Evolutionary conservation across 2,113 vertebrate genomes (phyloP).

Genomic region (Vidua chalybeata): DNA sequence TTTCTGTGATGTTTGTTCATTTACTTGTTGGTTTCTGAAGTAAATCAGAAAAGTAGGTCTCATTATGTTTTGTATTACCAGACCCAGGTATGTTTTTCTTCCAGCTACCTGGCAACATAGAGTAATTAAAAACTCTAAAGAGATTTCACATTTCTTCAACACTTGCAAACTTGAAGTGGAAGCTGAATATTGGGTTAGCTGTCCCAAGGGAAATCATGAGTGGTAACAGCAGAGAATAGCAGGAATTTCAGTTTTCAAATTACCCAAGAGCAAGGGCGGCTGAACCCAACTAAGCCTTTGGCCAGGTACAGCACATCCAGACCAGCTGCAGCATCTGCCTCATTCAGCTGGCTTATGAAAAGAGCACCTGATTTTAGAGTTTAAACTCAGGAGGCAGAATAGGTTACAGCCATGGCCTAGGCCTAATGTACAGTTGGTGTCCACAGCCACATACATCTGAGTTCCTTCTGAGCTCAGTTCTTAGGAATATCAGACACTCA

Average conservation of each 20-base stretch:
- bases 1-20: not conserved
- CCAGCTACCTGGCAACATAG: not conserved
- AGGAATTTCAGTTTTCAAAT: not conserved
- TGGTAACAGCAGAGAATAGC: not conserved
- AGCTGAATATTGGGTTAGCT: not conserved
- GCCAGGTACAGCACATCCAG: not conserved
- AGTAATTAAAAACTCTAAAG: not conserved
- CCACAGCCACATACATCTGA: accelerated
- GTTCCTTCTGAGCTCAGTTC: not conserved
- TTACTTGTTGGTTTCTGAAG: not conserved
- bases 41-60: not conserved
- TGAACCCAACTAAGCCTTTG: not conserved
- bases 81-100: not conserved
- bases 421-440: not conserved
- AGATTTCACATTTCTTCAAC: not conserved
- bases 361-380: not conserved
- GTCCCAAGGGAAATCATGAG: not conserved
- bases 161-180: not conserved
- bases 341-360: not conserved
- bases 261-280: accelerated
- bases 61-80: not conserved
- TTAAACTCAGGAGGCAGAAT: not conserved
- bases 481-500: not conserved
- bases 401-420: not conserved
- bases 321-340: not conserved